Evolutionary conservation across 2,888 invertebrate genomes (phyloP), one percentile per base, ranked within the genome.

Genomic region (Scaptomyza tumidula): DNA sequence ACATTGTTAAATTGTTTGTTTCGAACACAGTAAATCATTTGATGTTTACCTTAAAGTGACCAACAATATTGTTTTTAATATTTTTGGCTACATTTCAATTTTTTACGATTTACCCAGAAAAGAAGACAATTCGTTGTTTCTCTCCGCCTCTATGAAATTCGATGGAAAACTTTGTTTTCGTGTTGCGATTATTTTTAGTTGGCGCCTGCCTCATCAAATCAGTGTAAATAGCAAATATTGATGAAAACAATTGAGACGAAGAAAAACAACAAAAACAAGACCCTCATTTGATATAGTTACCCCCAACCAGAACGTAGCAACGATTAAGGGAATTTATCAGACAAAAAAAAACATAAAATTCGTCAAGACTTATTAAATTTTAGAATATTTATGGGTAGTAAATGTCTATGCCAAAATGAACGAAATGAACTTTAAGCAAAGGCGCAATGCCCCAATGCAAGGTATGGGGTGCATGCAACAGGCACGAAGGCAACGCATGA

Each of bases 141-240:
- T 14, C 39, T 5, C 13, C 31, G 3, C 10, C 31, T 10, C 1
- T 0, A 2, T 7, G 19, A 35, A 50, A 50, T n/a, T 35, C 19
- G 0, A 10, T 37, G 31, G 16, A 14, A 49, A 66, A 13, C 11
- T 48, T 9, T 41, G 27, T 45, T 54, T 49, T 54, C 33, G 41
- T 53, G 49, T 64, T 63, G 56, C 33, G 62, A 35, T 65, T 80
- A 80, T 71, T 60, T 78, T 66, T 70, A 77, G 61, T 29, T 24
- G 13, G 1, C 13, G 24, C 24, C 19, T 55, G 58, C 27, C 72
- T 73, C 67, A 80, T 71, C 80, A 64, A 79, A 71, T 60, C 71
- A 43, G 52, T 68, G 48, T 67, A 65, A 50, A 53, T 37, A 54
- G 37, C 52, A 76, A 79, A 70, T 73, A 82, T 71, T 75, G 75